Evolutionary conservation across 2,113 vertebrate genomes (phyloP).

Genomic region (Otus sunia): DNA sequence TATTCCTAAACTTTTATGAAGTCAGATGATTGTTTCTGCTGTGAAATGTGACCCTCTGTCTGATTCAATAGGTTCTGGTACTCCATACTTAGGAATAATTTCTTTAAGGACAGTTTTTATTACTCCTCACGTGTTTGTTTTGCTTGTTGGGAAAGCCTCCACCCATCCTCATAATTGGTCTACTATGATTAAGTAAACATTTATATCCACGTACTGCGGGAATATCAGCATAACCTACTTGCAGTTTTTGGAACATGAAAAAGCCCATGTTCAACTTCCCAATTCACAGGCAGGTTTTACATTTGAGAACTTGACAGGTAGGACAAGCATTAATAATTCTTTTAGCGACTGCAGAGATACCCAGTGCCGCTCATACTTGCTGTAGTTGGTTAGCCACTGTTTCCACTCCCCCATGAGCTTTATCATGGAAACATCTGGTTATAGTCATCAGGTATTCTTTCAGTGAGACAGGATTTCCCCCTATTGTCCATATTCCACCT

Average conservation of each 20-base stretch:
- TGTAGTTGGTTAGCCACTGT: background rate
- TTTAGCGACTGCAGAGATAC: background rate
- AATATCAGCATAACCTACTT: background rate
- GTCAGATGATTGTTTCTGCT: background rate
- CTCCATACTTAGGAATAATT: background rate
- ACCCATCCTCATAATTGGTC: background rate
- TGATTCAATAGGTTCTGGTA: background rate
- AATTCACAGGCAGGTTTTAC: background rate
- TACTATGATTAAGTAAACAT: background rate
- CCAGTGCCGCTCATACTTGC: background rate
- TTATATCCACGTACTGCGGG: background rate
- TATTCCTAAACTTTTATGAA: background rate
- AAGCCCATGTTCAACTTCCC: background rate
- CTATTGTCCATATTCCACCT: background rate
- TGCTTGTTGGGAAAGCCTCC: background rate
- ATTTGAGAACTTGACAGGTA: background rate
- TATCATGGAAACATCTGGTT: background rate
- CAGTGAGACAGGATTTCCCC: fast-evolving
- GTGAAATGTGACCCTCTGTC: background rate
- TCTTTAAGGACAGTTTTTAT: background rate
- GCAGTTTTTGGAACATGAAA: background rate
- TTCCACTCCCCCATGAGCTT: background rate
- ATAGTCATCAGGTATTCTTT: background rate
- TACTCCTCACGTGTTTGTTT: background rate
- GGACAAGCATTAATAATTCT: background rate